Evolutionary conservation across 2,888 invertebrate species (phyloP).

Genomic region (Noctua fimbriata): DNA sequence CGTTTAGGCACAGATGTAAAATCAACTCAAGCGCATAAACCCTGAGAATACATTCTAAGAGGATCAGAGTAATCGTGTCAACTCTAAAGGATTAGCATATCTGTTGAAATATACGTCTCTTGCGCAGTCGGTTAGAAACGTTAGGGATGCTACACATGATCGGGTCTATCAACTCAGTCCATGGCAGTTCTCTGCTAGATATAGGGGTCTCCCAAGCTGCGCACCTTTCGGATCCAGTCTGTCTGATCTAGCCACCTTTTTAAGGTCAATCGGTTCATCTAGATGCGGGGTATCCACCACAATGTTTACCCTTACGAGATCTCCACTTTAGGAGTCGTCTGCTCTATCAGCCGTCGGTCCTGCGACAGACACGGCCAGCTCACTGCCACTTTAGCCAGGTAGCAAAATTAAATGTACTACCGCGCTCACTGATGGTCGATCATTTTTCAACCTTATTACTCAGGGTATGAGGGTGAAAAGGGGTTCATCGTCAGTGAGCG

Average conservation of each 20-base stretch:
- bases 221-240: background rate
- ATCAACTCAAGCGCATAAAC: constrained; percentile 43
- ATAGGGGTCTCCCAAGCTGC: background rate
- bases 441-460: too few species aligned
- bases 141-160: background rate
- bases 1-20: constrained; percentile 45
- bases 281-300: background rate
- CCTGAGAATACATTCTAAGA: constrained; percentile 39
- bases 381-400: too few species aligned
- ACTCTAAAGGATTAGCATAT: constrained; percentile 47
- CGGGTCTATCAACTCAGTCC: background rate
- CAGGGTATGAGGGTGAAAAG: too few species aligned
- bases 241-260: background rate
- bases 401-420: too few species aligned
- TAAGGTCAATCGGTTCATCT: background rate
- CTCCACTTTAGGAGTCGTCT: background rate
- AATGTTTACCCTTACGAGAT: background rate
- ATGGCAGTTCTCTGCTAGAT: background rate
- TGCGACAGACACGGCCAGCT: too few species aligned
- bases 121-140: constrained; percentile 38
- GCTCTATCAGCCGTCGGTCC: background rate
- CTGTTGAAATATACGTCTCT: constrained; percentile 25
- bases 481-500: too few species aligned
- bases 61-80: constrained; percentile 55
- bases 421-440: too few species aligned